Percentiles rank a stretch among this genome's conserved stretches.
Conservation (phyloP, 2,888 invertebrate genomes). For the Pollenia angustigena region DNA sequence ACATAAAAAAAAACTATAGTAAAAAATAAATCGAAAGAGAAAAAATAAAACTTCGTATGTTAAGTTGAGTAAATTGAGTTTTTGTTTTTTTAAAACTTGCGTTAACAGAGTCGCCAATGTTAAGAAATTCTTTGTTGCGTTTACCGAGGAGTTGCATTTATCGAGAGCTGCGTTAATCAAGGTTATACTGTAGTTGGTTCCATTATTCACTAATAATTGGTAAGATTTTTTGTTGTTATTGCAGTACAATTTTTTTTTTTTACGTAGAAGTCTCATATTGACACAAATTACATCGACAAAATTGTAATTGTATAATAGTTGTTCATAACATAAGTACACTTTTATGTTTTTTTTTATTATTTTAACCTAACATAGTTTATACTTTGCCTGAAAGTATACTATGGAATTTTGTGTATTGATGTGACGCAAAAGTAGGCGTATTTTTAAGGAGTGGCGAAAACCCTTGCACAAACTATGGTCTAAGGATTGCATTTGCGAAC, state of each 20-base stretch:
- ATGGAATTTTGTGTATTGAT: not conserved
- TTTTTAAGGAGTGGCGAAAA: too few species aligned
- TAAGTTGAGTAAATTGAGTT: too few species aligned
- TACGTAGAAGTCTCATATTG: not conserved
- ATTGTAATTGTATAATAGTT: conserved; percentile 26
- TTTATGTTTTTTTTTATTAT: conserved; percentile 9
- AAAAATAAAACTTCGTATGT: too few species aligned
- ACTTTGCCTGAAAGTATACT: conserved; percentile 34
- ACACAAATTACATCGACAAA: conserved; percentile 24
- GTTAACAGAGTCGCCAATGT: too few species aligned
- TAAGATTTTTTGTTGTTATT: conserved; percentile 15
- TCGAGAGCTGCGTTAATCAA: not conserved
- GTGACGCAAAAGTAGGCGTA: not conserved
- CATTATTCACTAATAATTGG: conserved; percentile 5
- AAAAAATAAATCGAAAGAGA: too few species aligned
- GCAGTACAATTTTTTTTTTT: not conserved
- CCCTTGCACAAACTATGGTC: too few species aligned
- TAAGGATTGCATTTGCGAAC: too few species aligned
- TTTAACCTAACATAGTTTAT: conserved; percentile 2
- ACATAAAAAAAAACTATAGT: too few species aligned
- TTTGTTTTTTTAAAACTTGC: too few species aligned
- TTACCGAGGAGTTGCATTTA: not conserved
- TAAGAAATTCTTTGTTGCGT: too few species aligned
- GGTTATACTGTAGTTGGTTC: conserved; percentile 1
- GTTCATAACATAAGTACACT: not conserved